Base-by-base conservation (phyloP, 2,888 invertebrate genomes). In the Diarsia dahlii region DNA sequence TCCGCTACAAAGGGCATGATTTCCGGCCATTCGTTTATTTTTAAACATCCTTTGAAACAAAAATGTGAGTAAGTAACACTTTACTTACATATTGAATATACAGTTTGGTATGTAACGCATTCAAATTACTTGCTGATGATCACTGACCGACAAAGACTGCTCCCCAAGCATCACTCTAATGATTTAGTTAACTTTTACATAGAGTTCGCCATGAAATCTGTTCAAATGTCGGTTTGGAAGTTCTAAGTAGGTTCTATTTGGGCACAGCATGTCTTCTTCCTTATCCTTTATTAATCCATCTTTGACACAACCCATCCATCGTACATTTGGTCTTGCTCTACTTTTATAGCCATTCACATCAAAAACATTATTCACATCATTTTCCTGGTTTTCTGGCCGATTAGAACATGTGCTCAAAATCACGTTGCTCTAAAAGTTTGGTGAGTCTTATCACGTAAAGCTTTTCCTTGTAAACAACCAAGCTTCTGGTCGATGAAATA, bases 381-480 rank as follows among this genome's bases (percentile, higher is more conserved):
- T 68, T 18, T 39, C 20, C 34, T 15, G 13, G 8, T 15, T 50
- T 20, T 50, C 50, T 48, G 18, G 9, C 23, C 23, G 20, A 10
- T 58, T 8, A 18, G 23, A 54, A 15, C 28, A 66, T 76, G 50
- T 58, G 58, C 2, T 39, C 13, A 20, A 39, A 76, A 67, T 3
- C 2, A n/a, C 34, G 15, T 54, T 9, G 13, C 18, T 23, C 9
- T 10, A 23, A 58, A 78, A 20, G 12, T 20, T 65, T 8, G 74
- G 70, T 85, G 76, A 56, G 12, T 9, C 10, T 5, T n/a, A 64
- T 78, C 84, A 83, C 76, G 76, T 85, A 20, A 5, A 74, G 52
- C 54, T 5, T 64, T 74, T 71, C 23, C 52, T 71, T 54, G 76
- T 81, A 73, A 85, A 78, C 78, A 83, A 52, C 28, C 28, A 54